Evolutionary conservation across 2,113 vertebrate genomes (phyloP), one percentile per base, ranked within the genome.

Genomic region (Gnathonemus echidnorhynchus): DNA sequence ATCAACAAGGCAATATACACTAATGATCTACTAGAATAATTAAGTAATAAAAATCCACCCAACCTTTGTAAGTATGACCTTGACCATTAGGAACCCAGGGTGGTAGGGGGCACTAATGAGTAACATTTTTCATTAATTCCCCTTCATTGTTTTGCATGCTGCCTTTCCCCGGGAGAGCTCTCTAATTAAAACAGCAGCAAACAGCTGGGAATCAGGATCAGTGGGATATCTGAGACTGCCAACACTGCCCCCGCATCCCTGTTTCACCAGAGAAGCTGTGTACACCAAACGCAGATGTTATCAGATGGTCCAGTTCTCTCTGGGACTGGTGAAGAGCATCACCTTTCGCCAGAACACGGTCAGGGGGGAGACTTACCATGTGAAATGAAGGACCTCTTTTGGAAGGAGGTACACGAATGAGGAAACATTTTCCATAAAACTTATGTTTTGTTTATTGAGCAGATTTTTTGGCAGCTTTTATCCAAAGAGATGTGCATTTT

Each of bases 171-270:
- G 5, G 53, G 27, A 42, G n/a, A 39, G 10, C 27, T 19, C 86
- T 3, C 49, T 52, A 53, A 87, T 87, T 87, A 87, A 87, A 31
- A 31, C 24, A 35, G 86, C 49, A 35, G 24, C 86, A 87, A 58
- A 27, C 50, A 39, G 31, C 15, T 42, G 27, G 87, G 56, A 58
- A 39, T 45, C 9, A 24, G 15, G 50, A 56, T 88, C 35, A 86
- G 45, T 92, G 90, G 91, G 35, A 42, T 58, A 87, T 31, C 49
- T 53, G 9, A 53, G 86, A 15, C 8, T 56, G 49, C 45, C 27
- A 53, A 42, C 50, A 53, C 86, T 17, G 1, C 31, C 11, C 35
- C 86, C 8, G 27, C 11, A 17, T 27, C 49, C 13, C 5, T 19
- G 4, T 42, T 56, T 53, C 27, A 39, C 62, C 10, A 27, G 62